A percentile compares a stretch with the other conserved stretches of the same genome.
Conservation (phyloP, 2,888 invertebrate genomes). For the Tinea pellionella region DNA sequence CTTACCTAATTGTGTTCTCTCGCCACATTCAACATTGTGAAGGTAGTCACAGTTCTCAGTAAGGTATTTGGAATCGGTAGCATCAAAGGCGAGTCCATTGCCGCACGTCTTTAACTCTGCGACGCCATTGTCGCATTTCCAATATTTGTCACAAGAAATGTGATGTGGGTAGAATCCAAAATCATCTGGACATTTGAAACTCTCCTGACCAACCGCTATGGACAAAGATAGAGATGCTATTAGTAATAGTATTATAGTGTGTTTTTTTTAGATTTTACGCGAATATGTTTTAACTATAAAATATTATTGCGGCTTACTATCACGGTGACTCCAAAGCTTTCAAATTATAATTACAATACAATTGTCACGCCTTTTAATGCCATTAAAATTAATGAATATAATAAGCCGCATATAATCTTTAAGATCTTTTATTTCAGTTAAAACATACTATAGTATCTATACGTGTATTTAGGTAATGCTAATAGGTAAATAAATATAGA, state of each 20-base stretch:
- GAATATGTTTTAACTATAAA: too few species aligned
- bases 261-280: too few species aligned
- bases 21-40: conserved; percentile 94
- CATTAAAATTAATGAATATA: too few species aligned
- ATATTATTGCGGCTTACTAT: conserved; percentile 14
- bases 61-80: conserved; percentile 87
- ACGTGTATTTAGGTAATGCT: too few species aligned
- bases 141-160: conserved; percentile 92
- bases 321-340: too few species aligned
- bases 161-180: conserved; percentile 95
- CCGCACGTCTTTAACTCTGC: conserved; percentile 94
- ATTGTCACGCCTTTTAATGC: too few species aligned
- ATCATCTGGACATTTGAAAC: conserved; percentile 93
- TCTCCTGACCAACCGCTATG: conserved; percentile 80
- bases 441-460: too few species aligned
- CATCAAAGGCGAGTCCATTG: conserved; percentile 92
- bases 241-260: too few species aligned
- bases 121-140: conserved; percentile 91
- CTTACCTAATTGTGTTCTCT: conserved; percentile 86
- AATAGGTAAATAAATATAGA: too few species aligned
- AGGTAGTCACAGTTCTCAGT: conserved; percentile 96
- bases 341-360: too few species aligned
- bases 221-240: conserved; percentile 23
- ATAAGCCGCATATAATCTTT: too few species aligned
- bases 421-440: too few species aligned